Percentiles rank a stretch among this genome's conserved stretches.
phyloP scores from a whole-genome alignment of 1,140 invertebrate species.

The Maconellicoccus hirsutus region DNA sequence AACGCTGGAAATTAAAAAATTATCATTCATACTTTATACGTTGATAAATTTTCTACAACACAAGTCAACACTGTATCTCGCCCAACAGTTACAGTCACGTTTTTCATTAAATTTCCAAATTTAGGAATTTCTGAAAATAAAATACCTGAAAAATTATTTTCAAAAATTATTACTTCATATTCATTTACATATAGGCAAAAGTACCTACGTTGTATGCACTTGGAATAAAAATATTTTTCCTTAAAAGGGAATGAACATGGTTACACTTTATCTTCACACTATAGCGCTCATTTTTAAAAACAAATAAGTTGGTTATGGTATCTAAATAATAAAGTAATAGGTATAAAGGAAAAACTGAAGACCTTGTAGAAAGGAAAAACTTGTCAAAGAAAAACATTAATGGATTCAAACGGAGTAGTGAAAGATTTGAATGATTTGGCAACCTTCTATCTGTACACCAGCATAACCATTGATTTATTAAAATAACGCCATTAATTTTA shows the following conservation, averaged over 20 bases:
- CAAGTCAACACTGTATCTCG: conserved; percentile 66
- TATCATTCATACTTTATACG: conserved; percentile 50
- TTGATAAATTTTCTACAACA: conserved; percentile 61
- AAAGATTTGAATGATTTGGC: conserved; percentile 16
- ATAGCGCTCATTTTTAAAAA: too few species aligned
- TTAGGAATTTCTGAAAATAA: conserved; percentile 49
- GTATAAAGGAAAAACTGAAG: too few species aligned
- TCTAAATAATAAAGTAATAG: too few species aligned
- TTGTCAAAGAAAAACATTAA: neutral
- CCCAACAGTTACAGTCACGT: conserved; percentile 63
- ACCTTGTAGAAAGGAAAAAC: neutral
- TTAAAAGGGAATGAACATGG: too few species aligned
- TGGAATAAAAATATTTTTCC: too few species aligned
- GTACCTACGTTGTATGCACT: too few species aligned
- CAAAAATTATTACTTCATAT: neutral
- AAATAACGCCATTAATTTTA: neutral
- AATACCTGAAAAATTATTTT: conserved; percentile 26
- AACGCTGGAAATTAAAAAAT: neutral
- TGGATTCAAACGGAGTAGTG: neutral
- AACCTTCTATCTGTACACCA: conserved; percentile 27
- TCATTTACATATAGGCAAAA: too few species aligned
- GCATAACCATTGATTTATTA: conserved; percentile 26
- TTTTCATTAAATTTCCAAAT: conserved; percentile 65
- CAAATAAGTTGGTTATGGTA: too few species aligned
- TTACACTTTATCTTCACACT: too few species aligned